A percentile compares a stretch with the other conserved stretches of the same genome.
Conservation (phyloP, 1,140 invertebrate genomes). For the Ylistrum balloti region DNA sequence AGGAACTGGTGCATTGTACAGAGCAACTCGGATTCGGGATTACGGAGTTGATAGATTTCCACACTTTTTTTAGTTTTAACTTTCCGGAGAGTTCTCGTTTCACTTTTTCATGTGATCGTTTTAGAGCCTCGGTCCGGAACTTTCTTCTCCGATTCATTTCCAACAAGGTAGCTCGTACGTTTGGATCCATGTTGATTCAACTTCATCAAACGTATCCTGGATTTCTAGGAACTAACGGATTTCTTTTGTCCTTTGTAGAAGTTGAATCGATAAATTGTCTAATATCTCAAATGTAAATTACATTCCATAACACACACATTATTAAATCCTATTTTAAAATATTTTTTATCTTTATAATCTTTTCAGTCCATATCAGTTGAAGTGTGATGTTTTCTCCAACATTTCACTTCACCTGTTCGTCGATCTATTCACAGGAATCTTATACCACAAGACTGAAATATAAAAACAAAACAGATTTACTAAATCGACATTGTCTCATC, state of each 20-base stretch:
- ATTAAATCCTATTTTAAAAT: neutral
- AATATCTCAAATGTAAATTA: neutral
- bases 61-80: constrained; percentile 44
- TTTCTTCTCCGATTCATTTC: constrained; percentile 58
- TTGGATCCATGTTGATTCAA: constrained; percentile 53
- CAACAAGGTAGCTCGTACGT: constrained; percentile 48
- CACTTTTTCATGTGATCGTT: constrained; percentile 56
- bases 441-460: neutral
- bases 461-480: constrained; percentile 28
- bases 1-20: constrained; percentile 56
- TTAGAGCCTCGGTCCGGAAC: constrained; percentile 50
- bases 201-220: neutral
- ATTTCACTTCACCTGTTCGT: neutral
- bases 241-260: constrained; percentile 44
- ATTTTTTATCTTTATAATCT: neutral
- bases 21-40: constrained; percentile 61
- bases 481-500: neutral
- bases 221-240: neutral
- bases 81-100: constrained; percentile 45
- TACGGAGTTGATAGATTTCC: constrained; percentile 42
- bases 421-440: neutral
- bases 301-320: neutral
- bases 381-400: neutral
- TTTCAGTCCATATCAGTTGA: neutral
- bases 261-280: neutral